Conservation (phyloP, 2,888 invertebrate species). For the Parnassius apollo region DNA sequence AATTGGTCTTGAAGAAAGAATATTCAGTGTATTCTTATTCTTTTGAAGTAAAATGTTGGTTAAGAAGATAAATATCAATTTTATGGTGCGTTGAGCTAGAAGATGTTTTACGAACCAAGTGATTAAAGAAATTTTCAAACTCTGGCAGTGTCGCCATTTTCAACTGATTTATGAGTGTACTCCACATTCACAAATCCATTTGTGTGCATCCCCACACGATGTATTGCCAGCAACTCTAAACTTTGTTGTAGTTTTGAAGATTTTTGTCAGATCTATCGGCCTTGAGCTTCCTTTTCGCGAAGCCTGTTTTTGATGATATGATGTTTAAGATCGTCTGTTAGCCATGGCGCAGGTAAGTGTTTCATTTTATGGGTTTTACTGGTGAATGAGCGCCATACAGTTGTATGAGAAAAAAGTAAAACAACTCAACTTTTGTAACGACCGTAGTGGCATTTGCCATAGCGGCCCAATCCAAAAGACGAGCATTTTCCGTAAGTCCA, state of each 20-base stretch:
- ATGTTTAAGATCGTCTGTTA: too few species aligned
- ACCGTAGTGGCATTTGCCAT: too few species aligned
- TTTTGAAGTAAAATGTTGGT: not conserved
- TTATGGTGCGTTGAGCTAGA: not conserved
- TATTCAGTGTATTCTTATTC: not conserved
- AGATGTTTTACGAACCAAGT: not conserved
- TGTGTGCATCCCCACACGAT: constrained; percentile 4
- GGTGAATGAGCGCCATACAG: too few species aligned
- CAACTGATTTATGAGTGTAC: constrained; percentile 13
- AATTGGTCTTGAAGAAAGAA: not conserved
- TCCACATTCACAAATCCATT: not conserved
- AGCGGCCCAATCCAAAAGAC: too few species aligned
- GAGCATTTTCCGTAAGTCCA: too few species aligned
- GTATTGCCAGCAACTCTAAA: not conserved
- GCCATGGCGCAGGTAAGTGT: too few species aligned
- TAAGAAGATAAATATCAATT: not conserved
- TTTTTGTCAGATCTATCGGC: not conserved
- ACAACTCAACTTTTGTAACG: too few species aligned
- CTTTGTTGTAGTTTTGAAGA: not conserved
- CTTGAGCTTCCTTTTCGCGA: not conserved
- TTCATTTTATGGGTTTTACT: too few species aligned
- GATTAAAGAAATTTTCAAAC: not conserved
- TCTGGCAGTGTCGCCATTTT: not conserved
- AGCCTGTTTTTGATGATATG: too few species aligned
- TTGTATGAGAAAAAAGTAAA: too few species aligned